Percentiles rank a stretch among this genome's conserved stretches.
These are phyloP conservation scores for Euglossa dilemma DNA, from an alignment of 1,140 invertebrate species.

Conservation along the genomic window DNA sequence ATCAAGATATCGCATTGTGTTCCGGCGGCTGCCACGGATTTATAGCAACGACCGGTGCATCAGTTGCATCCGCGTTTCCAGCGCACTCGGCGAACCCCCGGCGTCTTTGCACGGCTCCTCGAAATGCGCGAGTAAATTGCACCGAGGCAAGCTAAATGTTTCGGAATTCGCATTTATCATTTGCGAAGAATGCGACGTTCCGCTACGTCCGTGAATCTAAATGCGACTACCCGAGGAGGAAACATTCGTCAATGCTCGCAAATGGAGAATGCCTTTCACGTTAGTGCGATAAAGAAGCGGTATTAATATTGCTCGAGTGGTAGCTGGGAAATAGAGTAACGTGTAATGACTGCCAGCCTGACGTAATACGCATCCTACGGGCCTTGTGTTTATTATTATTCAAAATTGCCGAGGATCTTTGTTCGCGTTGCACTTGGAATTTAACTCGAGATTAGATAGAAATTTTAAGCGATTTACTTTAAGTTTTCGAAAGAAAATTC, in stretches of 20 bases:
- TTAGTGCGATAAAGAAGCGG: too few relatives aligned
- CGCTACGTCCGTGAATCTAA: slow-evolving; percentile 7
- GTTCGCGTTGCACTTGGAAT: too few relatives aligned
- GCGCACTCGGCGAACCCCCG: background rate
- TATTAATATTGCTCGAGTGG: background rate
- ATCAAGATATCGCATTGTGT: background rate
- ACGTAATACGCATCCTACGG: too few relatives aligned
- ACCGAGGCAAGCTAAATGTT: slow-evolving; percentile 30
- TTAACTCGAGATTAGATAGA: too few relatives aligned
- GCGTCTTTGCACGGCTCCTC: slow-evolving; percentile 3
- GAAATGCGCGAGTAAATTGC: slow-evolving; percentile 25
- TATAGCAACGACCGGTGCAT: background rate
- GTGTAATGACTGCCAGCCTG: too few relatives aligned
- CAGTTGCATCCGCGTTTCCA: background rate
- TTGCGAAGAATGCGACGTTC: slow-evolving; percentile 35
- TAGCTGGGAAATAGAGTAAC: too few relatives aligned
- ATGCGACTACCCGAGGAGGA: slow-evolving; percentile 24
- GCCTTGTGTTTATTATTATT: too few relatives aligned
- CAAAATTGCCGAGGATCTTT: too few relatives aligned
- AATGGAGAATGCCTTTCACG: background rate
- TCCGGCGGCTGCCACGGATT: background rate
- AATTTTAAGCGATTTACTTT: too few relatives aligned
- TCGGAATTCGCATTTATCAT: slow-evolving; percentile 49
- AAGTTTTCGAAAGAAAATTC: too few relatives aligned
- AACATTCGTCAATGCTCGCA: slow-evolving; percentile 25